Evolutionary conservation across 2,888 invertebrate genomes (phyloP), one percentile per base, ranked within the genome.

Genomic region (Isotomurus palustris): DNA sequence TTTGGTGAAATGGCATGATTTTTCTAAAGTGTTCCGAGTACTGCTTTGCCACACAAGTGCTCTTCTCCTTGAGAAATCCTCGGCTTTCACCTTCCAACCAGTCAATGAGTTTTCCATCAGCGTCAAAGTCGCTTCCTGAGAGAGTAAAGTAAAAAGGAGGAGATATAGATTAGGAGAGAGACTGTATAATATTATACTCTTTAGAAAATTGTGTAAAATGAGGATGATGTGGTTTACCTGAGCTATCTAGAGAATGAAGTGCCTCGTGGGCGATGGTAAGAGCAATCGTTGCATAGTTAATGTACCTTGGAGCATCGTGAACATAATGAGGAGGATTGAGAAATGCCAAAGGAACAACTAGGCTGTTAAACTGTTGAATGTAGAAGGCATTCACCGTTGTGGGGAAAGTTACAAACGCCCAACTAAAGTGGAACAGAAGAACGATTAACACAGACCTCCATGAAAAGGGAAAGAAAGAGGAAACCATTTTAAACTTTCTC

Each of bases 311-410:
- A 24, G 78, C 76, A 17, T 75, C 75, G 25, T 73, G 73, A 67
- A 75, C 74, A 53, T 78, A 78, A 72, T 78, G 78, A 6, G 79
- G 78, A 72, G 78, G 77, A 8, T 75, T 75, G 71, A 80, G 74
- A 71, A 80, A 75, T 21, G 79, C 78, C 57, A 79, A 69, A 2
- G 80, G 79, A 53, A 57, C 73, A 78, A 79, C 78, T 62, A 80
- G 77, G 53, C 76, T 76, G 68, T 80, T 80, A 44, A 78, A 74
- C 50, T 77, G 75, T n/a, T 77, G 75, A 62, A 78, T 77, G 69
- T 79, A 79, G 70, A 78, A 79, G 22, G 79, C 79, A 68, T 77
- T 78, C 36, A 79, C 78, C 14, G 77, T 73, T 68, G 76, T 79
- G 1, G 79, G 79, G 54, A 71, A 70, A 17, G 71, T 66, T 21